Conservation (phyloP, 2,113 vertebrate species). For the Aix galericulata region DNA sequence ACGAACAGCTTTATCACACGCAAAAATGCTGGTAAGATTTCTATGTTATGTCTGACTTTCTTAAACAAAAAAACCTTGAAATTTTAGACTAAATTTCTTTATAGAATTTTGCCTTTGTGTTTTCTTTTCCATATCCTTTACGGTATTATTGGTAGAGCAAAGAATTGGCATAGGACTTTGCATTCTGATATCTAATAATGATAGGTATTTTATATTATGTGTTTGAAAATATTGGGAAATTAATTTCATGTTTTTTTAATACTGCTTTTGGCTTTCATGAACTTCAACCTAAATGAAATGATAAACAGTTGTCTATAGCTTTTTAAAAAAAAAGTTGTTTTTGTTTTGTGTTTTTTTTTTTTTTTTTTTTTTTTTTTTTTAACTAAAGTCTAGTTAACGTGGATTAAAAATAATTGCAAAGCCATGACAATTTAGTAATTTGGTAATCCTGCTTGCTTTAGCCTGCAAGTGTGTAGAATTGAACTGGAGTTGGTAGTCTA, state of each 20-base stretch:
- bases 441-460: not conserved
- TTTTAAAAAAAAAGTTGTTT: not conserved
- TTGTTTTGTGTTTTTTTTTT: no score
- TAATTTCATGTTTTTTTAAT: not conserved
- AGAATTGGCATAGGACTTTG: not conserved
- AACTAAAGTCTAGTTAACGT: not conserved
- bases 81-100: not conserved
- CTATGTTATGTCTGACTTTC: conserved; percentile 4
- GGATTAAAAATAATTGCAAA: not conserved
- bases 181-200: not conserved
- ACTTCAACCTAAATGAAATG: not conserved
- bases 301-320: not conserved
- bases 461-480: not conserved
- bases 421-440: not conserved
- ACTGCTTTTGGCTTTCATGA: not conserved
- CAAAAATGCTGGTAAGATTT: conserved; percentile 93
- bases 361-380: no score
- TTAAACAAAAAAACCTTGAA: not conserved
- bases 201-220: not conserved
- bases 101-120: not conserved
- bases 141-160: not conserved
- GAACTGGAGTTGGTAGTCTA: not conserved
- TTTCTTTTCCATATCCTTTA: not conserved
- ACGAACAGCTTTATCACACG: conserved; percentile 90
- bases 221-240: not conserved